Evolutionary conservation across 2,113 vertebrate species (phyloP), one percentile per base, ranked within the genome.

Genomic region (Melanocharis versteri): DNA sequence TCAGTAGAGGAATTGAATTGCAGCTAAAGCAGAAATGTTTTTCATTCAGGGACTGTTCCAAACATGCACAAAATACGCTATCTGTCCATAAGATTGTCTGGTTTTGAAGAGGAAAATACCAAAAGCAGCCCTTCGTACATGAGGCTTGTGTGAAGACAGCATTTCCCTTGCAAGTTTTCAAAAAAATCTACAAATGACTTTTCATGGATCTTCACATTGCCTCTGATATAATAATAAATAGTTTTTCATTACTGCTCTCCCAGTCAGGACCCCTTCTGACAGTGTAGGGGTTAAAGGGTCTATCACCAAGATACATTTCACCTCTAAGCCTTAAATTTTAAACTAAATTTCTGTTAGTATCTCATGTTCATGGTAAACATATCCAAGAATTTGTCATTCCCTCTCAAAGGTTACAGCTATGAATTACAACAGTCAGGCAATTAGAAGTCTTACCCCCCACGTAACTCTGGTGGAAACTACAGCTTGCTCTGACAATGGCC

Each of bases 81-180:
- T 53, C 7, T 58, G 11, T 44, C 24, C 7, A 10, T 35, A 53
- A 53, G 8, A n/a, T 5, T 28, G 13, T 37, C 33, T 65, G n/a
- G 1, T 23, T 83, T 56, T 39, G 5, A 30, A 33, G 7, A 8
- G 5, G 4, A 11, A n/a, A 54, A 51, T 42, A 12, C 4, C 19
- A 50, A 80, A 47, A 77, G 13, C 6, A 24, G 2, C 6, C 12
- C 5, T 54, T 69, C 0, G 0, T 23, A 4, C 37, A 30, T 10
- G 10, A 35, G 7, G n/a, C 15, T 61, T 39, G 15, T 31, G 16
- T 42, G 33, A 69, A 77, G 11, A 4, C 45, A 39, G 3, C 4
- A 62, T 53, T 87, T 89, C 13, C 23, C 13, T 54, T 64, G 11
- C 3, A 37, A 56, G 1, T 60, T 81, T 87, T 30, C 31, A 64